Evolutionary conservation across 2,113 vertebrate genomes (phyloP).

Genomic region (Rhinichthys klamathensis): DNA sequence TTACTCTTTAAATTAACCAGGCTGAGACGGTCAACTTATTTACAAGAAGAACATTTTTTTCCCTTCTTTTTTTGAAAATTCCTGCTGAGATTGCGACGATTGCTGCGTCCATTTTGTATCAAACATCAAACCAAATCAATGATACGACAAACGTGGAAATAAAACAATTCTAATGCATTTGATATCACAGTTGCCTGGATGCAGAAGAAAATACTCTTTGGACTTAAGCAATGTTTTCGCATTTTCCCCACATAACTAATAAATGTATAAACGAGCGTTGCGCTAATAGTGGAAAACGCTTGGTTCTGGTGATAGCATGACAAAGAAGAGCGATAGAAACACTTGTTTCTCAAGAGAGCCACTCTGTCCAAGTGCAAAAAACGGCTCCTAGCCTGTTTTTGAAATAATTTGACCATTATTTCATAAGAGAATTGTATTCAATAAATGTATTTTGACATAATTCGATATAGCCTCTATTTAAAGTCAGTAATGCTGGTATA

Average conservation of each 20-base stretch:
- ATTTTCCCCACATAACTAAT: slow-evolving; percentile 74
- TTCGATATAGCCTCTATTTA: slow-evolving; percentile 55
- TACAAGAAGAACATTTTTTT: slow-evolving; percentile 9
- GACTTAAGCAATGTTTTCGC: slow-evolving; percentile 89
- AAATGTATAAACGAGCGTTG: slow-evolving; percentile 74
- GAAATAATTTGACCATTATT: slow-evolving; percentile 18
- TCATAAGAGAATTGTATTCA: slow-evolving; percentile 25
- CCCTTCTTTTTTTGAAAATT: background rate
- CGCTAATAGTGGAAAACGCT: slow-evolving; percentile 73
- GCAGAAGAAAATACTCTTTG: slow-evolving; percentile 99
- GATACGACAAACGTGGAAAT: slow-evolving; percentile 75
- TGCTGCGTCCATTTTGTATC: slow-evolving; percentile 64
- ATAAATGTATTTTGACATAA: slow-evolving; percentile 35
- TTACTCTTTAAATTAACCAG: slow-evolving; percentile 23
- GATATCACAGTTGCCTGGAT: slow-evolving; percentile 96
- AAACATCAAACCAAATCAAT: slow-evolving; percentile 66
- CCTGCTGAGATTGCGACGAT: slow-evolving; percentile 39
- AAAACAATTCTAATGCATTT: slow-evolving; percentile 72
- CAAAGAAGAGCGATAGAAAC: slow-evolving; percentile 72
- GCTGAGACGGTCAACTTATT: slow-evolving; percentile 32
- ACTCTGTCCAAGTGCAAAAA: slow-evolving; percentile 39
- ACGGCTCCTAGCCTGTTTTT: slow-evolving; percentile 33
- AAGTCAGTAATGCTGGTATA: slow-evolving; percentile 95
- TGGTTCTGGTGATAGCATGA: slow-evolving; percentile 74
- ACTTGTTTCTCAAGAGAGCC: slow-evolving; percentile 34